Percentiles rank a stretch among this genome's conserved stretches.
Conservation (phyloP, 1,140 invertebrate genomes). For the Drosophila elegans region DNA sequence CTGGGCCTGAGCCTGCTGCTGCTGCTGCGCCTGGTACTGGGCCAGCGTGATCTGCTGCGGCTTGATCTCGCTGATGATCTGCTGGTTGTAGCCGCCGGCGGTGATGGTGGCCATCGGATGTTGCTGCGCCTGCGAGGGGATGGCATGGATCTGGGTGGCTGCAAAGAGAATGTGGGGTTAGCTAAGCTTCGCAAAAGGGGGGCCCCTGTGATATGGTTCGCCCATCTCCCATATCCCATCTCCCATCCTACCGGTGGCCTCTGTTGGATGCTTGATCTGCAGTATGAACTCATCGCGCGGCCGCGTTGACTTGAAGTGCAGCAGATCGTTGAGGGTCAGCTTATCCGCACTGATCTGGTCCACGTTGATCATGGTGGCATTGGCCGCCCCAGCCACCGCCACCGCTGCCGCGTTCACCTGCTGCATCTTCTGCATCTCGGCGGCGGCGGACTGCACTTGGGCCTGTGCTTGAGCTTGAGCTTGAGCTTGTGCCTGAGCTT, state of each 20-base stretch:
- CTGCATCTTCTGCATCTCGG: constrained; percentile 70
- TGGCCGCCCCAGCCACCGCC: constrained; percentile 64
- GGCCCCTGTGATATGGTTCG: no score
- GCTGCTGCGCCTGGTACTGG: constrained; percentile 81
- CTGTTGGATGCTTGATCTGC: constrained; percentile 79
- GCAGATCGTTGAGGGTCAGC: constrained; percentile 73
- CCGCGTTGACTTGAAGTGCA: constrained; percentile 76
- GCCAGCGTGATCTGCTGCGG: constrained; percentile 82
- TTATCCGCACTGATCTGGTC: constrained; percentile 82
- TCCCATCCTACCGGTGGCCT: constrained; percentile 57
- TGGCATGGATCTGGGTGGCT: constrained; percentile 76
- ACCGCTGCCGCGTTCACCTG: constrained; percentile 54
- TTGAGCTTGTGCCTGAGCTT: constrained; percentile 36
- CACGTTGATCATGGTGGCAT: constrained; percentile 65
- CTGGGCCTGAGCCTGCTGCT: constrained; percentile 67
- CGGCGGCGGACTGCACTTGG: constrained; percentile 56
- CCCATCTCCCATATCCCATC: no score
- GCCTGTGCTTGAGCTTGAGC: constrained; percentile 34
- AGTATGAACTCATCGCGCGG: constrained; percentile 82
- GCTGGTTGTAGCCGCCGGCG: constrained; percentile 78
- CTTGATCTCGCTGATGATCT: constrained; percentile 83
- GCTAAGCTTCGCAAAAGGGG: no score
- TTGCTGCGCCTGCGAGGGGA: constrained; percentile 77
- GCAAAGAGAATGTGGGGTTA: background rate
- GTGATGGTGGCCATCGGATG: constrained; percentile 83